Percentiles rank a stretch among this genome's conserved stretches.
phyloP scores from a whole-genome alignment of 2,113 vertebrate species.

The Platysteira castanea region DNA sequence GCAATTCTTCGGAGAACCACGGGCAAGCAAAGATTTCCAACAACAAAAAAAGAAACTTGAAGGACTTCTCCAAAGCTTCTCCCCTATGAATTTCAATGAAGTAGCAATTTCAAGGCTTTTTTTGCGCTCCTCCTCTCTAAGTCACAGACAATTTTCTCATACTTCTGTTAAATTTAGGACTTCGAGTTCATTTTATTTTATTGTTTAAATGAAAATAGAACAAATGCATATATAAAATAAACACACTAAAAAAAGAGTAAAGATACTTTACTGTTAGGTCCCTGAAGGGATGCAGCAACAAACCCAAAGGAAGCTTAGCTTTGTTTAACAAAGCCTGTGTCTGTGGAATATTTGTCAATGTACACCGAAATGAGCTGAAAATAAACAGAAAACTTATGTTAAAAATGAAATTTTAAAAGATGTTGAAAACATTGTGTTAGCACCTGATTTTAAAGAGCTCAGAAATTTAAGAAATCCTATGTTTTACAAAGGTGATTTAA shows the following conservation, averaged over 20 bases:
- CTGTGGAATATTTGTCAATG: slow-evolving; percentile 91
- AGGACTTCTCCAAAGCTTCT: neutral
- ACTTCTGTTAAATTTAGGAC: neutral
- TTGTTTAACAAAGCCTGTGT: slow-evolving; percentile 94
- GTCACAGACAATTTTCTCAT: neutral
- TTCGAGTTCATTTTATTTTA: neutral
- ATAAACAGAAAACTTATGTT: neutral
- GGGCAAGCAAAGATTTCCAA: neutral
- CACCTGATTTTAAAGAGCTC: neutral
- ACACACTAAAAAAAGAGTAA: neutral
- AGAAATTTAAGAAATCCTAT: neutral
- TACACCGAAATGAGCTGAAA: slow-evolving; percentile 91
- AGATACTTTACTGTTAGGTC: slow-evolving; percentile 85
- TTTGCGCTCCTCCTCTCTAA: neutral
- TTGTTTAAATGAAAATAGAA: neutral
- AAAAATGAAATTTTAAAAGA: neutral
- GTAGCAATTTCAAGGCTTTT: neutral
- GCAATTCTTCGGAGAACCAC: neutral
- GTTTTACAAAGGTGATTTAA: neutral
- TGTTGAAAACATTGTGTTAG: neutral
- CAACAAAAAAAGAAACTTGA: neutral
- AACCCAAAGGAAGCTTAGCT: slow-evolving; percentile 92
- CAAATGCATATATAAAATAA: neutral
- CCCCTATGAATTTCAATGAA: neutral
- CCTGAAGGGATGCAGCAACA: slow-evolving; percentile 95